A percentile compares a stretch with the other conserved stretches of the same genome.
Conservation (phyloP, 2,797 vertebrate species). For the Xiphorhynchus erythropygius region DNA sequence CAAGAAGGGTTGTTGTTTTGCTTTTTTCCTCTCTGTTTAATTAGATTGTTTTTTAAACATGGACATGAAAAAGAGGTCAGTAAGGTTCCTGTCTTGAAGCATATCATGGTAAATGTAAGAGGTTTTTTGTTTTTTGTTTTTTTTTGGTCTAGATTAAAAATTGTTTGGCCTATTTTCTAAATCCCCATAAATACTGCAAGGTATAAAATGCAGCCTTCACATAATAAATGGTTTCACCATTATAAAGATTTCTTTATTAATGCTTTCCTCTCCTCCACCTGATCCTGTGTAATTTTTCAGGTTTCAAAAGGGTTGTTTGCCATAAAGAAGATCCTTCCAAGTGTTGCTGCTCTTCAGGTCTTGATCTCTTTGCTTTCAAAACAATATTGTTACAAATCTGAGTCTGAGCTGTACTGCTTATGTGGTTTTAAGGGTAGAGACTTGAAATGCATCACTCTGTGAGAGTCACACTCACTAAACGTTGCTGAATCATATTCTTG, state of each 20-base stretch:
- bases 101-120: neutral
- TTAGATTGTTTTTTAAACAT: neutral
- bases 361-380: neutral
- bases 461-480: neutral
- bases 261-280: neutral
- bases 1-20: neutral
- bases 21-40: neutral
- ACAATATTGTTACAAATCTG: neutral
- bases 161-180: neutral
- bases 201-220: neutral
- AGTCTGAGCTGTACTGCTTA: neutral
- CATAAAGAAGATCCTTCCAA: neutral
- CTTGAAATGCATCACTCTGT: neutral
- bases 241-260: neutral
- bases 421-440: neutral
- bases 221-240: neutral
- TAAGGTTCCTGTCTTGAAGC: neutral
- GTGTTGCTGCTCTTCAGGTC: neutral
- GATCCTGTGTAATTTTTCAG: neutral
- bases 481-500: neutral
- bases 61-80: neutral
- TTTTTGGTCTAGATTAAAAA: neutral
- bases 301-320: neutral
- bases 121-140: neutral
- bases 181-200: neutral